Evolutionary conservation across 2,113 vertebrate genomes (phyloP).

Genomic region (Lepisosteus osseus): DNA sequence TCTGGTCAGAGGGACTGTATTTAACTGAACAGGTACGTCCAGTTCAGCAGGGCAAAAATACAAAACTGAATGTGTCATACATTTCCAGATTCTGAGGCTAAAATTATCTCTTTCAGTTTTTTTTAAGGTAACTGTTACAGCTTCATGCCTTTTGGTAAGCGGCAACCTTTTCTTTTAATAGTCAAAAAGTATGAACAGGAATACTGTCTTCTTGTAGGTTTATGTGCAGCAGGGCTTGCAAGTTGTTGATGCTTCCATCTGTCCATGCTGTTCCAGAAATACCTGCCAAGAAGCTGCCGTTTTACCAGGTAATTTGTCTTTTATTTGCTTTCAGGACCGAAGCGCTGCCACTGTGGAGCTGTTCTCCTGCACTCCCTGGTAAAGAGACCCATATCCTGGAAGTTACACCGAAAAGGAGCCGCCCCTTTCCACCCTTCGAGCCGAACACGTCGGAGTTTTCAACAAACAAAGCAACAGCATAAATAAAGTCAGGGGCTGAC

Average conservation of each 20-base stretch:
- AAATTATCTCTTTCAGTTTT: not conserved
- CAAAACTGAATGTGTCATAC: conserved; percentile 47
- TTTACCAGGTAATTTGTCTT: not conserved
- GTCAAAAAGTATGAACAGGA: no score
- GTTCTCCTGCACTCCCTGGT: not conserved
- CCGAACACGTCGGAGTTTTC: not conserved
- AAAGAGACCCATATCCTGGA: not conserved
- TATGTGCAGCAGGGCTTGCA: no score
- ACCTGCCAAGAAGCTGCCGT: not conserved
- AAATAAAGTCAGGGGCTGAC: not conserved
- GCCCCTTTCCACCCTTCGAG: not conserved
- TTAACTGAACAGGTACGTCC: conserved; percentile 53
- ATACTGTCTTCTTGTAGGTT: no score
- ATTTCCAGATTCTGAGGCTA: conserved; percentile 50
- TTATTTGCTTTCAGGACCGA: not conserved
- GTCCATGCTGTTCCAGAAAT: no score
- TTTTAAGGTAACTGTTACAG: no score
- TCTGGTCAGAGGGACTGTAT: not conserved
- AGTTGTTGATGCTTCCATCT: no score
- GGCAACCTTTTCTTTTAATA: no score
- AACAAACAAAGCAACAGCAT: not conserved
- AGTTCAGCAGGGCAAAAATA: conserved; percentile 47
- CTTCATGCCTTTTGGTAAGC: no score
- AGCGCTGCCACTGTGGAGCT: not conserved
- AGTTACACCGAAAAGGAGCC: not conserved